A percentile compares a stretch with the other conserved stretches of the same genome.
These are phyloP conservation scores for Sebastes aleutianus DNA, from an alignment of 2,797 vertebrate genomes.

Conservation along the genomic window DNA sequence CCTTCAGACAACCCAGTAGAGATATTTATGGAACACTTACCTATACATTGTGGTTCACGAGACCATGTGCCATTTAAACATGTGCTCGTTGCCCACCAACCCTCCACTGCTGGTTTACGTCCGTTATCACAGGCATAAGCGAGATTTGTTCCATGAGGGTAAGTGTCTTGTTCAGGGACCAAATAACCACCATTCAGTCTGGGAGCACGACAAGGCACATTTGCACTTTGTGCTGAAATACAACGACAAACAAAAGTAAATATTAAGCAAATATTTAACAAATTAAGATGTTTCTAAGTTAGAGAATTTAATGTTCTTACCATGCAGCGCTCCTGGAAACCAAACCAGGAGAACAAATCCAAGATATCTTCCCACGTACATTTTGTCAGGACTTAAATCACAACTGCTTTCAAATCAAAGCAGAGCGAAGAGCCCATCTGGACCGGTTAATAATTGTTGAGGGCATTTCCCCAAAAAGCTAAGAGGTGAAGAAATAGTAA, in stretches of 20 bases:
- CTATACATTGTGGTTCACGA: slow-evolving; percentile 49
- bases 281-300: not conserved
- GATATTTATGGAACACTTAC: slow-evolving; percentile 29
- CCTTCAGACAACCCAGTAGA: not conserved
- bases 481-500: slow-evolving; percentile 47
- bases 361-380: slow-evolving; percentile 13
- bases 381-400: slow-evolving; percentile 28
- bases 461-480: not conserved
- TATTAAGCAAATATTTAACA: not conserved
- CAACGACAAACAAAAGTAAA: not conserved
- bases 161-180: rapidly evolving
- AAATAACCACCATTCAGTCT: slow-evolving; percentile 12
- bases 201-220: not conserved
- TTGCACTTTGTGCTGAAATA: slow-evolving; percentile 7
- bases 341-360: slow-evolving; percentile 42
- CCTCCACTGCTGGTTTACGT: slow-evolving; percentile 43
- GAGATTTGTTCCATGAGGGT: rapidly evolving
- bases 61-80: slow-evolving; percentile 54
- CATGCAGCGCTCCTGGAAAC: slow-evolving; percentile 1
- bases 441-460: slow-evolving; percentile 50
- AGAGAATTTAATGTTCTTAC: slow-evolving; percentile 17
- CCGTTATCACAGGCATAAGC: slow-evolving; percentile 49
- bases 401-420: not conserved
- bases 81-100: slow-evolving; percentile 60
- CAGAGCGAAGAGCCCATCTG: not conserved